Conservation (phyloP, 1,140 invertebrate species). For the Rhynchophorus ferrugineus region DNA sequence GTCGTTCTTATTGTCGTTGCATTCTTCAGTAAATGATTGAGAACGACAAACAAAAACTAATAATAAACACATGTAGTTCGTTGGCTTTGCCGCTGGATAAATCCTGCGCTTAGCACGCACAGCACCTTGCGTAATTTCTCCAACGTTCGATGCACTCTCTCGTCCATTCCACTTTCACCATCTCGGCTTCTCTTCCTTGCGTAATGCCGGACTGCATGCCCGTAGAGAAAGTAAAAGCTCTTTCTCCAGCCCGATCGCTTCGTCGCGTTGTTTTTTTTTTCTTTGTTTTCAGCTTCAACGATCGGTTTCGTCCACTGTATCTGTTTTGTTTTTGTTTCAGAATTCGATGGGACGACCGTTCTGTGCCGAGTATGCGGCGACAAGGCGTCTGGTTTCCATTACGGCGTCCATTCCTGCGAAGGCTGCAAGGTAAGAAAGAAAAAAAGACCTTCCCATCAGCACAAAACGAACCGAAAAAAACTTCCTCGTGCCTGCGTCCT, state of each 20-base stretch:
- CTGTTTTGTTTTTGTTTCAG: constrained; percentile 56
- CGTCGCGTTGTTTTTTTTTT: neutral
- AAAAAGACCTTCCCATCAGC: too few species aligned
- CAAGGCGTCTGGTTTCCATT: constrained; percentile 98
- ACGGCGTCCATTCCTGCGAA: constrained; percentile 98
- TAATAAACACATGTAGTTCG: neutral
- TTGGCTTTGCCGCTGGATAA: constrained; percentile 4
- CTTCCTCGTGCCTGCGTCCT: neutral
- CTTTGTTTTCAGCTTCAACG: neutral
- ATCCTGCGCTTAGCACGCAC: constrained; percentile 2
- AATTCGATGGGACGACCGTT: constrained; percentile 97
- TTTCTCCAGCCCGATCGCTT: constrained; percentile 2
- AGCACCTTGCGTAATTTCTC: constrained; percentile 24
- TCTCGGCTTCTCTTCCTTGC: constrained; percentile 19
- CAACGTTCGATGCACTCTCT: constrained; percentile 17
- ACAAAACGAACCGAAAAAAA: too few species aligned
- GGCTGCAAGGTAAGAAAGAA: constrained; percentile 99
- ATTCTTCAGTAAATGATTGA: too few species aligned
- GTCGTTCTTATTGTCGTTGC: too few species aligned
- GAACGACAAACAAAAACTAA: too few species aligned
- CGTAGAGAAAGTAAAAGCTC: constrained; percentile 19
- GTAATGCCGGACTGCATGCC: constrained; percentile 8
- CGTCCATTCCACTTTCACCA: constrained; percentile 24
- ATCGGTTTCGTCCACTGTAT: neutral
- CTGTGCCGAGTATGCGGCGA: constrained; percentile 97